These are phyloP conservation scores for Enoplosus armatus DNA, from an alignment of 2,797 vertebrate species.

Conservation along the genomic window DNA sequence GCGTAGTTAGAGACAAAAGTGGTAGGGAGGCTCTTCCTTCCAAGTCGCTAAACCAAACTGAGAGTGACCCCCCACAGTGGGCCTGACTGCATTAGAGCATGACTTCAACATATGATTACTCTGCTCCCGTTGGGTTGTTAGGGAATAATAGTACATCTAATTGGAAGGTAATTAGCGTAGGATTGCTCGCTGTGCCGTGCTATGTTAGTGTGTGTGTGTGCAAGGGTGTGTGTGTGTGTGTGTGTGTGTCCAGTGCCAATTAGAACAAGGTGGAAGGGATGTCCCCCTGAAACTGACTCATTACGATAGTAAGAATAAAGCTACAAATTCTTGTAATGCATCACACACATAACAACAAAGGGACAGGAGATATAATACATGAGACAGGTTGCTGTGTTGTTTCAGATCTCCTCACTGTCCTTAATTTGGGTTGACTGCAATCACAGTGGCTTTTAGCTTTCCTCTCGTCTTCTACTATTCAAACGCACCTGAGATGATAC, in stretches of 20 bases:
- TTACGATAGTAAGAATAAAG: conserved; percentile 55
- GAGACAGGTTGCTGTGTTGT: background rate
- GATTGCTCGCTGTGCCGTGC: conserved; percentile 13
- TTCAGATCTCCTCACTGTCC: too few species aligned
- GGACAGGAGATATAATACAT: background rate
- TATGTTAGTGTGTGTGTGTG: conserved; percentile 4
- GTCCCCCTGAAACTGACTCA: conserved; percentile 59
- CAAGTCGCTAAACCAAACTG: conserved; percentile 69
- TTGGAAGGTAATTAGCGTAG: conserved; percentile 74
- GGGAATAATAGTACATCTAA: conserved; percentile 78
- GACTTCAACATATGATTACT: conserved; percentile 73
- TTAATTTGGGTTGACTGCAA: background rate
- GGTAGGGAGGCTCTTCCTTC: conserved; percentile 44
- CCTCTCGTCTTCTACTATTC: background rate
- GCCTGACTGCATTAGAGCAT: conserved; percentile 67
- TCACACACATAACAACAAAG: background rate
- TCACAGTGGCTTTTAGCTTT: background rate
- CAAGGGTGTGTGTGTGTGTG: background rate
- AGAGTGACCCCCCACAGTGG: conserved; percentile 74
- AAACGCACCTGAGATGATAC: background rate
- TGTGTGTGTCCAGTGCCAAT: conserved; percentile 66
- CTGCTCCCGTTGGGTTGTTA: conserved; percentile 75
- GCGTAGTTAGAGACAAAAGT: background rate
- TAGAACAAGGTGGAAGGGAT: conserved; percentile 54
- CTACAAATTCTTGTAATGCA: background rate